Evolutionary conservation across 2,113 vertebrate species (phyloP), one percentile per base, ranked within the genome.

Genomic region (Charadrius vociferus): DNA sequence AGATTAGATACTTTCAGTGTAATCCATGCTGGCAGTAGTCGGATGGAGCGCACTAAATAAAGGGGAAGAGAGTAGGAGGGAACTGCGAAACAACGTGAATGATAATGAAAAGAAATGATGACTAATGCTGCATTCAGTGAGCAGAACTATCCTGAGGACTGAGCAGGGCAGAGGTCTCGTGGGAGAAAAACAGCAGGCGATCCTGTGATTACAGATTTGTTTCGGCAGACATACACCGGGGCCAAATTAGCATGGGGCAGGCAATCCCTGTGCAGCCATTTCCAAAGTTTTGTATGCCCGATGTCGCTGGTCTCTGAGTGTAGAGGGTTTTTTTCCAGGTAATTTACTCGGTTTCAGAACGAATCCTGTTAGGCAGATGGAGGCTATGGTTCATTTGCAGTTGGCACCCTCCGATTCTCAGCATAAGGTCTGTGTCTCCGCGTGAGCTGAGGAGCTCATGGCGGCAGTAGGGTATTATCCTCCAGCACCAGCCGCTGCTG

Each of bases 21-120:
- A 93, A 90, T 73, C 84, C 62, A 10, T 88, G 87, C 90, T 90
- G 90, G 85, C 78, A 95, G 87, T 68, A 75, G 61, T 62, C 10
- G 66, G 78, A 91, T 85, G 73, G 70, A 93, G 56, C 34, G 4
- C 81, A 82, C 70, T 87, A 63, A 96, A 92, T 90, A 74, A 92
- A 88, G 55, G 80, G 61, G 53, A 94, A 94, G 53, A 94, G 70
- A 91, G 89, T 43, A 82, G 90, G 87, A 94, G 93, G 91, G 45
- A 83, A 80, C 2, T 2, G 72, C 34, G 36, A 94, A 93, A 36
- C 92, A 92, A 61, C 56, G 8, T 92, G 95, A 92, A 95, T 92
- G 77, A 85, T 81, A 95, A 95, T 92, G 80, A 91, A 93, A 93
- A 97, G 72, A 93, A 95, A 68, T 72, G 1, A 79, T 93, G 84